These are phyloP conservation scores for Cheilosia variabilis DNA, from an alignment of 2,888 invertebrate genomes.

Conservation along the genomic window DNA sequence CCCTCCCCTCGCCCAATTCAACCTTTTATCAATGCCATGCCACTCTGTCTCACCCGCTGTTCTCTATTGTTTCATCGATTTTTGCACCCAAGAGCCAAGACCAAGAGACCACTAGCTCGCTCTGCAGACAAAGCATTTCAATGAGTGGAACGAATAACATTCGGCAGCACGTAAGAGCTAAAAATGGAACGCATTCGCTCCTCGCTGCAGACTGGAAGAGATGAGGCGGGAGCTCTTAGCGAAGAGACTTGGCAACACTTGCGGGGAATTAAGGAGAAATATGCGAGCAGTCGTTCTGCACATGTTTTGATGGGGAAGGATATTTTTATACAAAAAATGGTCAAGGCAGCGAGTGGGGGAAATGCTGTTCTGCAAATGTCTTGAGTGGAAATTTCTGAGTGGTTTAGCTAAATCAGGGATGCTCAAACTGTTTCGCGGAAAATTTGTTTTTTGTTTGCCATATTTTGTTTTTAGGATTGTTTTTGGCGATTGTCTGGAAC, in stretches of 20 bases:
- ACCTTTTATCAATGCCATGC: conserved; percentile 66
- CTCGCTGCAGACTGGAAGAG: neutral
- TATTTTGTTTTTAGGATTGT: too few species aligned
- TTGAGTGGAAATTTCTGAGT: conserved; percentile 39
- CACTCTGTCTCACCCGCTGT: conserved; percentile 24
- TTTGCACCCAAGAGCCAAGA: conserved; percentile 50
- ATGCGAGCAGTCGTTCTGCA: conserved; percentile 10
- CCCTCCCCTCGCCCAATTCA: neutral
- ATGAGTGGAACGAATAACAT: conserved; percentile 30
- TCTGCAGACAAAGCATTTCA: conserved; percentile 52
- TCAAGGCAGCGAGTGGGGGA: conserved; percentile 11
- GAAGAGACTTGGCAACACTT: neutral
- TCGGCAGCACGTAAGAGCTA: conserved; percentile 22
- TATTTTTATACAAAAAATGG: too few species aligned
- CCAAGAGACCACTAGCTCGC: conserved; percentile 5
- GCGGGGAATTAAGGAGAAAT: conserved; percentile 35
- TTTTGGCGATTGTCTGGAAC: too few species aligned
- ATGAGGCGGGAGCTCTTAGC: conserved; percentile 12
- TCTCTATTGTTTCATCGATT: conserved; percentile 72
- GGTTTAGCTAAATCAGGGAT: neutral
- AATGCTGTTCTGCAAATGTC: conserved; percentile 20
- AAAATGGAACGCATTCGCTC: too few species aligned
- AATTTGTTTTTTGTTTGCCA: neutral
- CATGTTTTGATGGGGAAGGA: neutral
- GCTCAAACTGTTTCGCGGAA: conserved; percentile 28